Conservation (phyloP, 2,797 vertebrate species). For the Gymnoscopelus braueri region DNA sequence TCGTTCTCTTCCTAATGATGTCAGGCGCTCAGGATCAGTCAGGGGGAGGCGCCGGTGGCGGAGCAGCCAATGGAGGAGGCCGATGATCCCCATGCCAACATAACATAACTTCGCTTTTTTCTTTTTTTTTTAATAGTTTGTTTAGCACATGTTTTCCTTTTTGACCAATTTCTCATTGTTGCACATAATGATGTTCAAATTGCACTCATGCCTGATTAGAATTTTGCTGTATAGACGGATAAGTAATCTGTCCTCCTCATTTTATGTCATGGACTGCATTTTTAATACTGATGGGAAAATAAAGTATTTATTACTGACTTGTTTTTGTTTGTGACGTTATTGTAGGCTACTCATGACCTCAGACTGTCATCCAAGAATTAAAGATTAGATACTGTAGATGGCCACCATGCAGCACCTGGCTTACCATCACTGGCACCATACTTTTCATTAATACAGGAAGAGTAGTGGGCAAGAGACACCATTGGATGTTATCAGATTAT, state of each 20-base stretch:
- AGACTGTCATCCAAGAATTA: background rate
- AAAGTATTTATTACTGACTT: constrained; percentile 77
- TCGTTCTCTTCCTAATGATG: constrained; percentile 96
- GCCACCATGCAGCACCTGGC: too few species aligned
- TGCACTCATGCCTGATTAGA: constrained; percentile 21
- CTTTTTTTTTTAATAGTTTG: constrained; percentile 11
- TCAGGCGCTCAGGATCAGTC: constrained; percentile 92
- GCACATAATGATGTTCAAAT: constrained; percentile 72
- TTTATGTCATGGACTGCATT: constrained; percentile 50
- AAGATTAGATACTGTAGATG: background rate
- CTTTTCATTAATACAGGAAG: too few species aligned
- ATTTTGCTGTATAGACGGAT: constrained; percentile 37
- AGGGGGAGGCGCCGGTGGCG: constrained; percentile 84
- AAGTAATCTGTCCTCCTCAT: constrained; percentile 24
- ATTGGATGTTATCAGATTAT: too few species aligned
- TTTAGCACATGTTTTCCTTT: constrained; percentile 8
- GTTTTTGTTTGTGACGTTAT: background rate
- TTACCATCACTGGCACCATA: too few species aligned
- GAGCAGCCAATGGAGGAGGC: constrained; percentile 81
- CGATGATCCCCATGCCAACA: constrained; percentile 62
- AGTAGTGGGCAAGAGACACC: too few species aligned
- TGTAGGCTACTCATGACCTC: background rate
- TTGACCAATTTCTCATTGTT: constrained; percentile 53
- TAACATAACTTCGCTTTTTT: too few species aligned
- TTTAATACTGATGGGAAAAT: constrained; percentile 68